A percentile compares a stretch with the other conserved stretches of the same genome.
Evolutionary conservation across 2,888 invertebrate species (phyloP).

Genomic region (Aleiodes leptofemur): DNA sequence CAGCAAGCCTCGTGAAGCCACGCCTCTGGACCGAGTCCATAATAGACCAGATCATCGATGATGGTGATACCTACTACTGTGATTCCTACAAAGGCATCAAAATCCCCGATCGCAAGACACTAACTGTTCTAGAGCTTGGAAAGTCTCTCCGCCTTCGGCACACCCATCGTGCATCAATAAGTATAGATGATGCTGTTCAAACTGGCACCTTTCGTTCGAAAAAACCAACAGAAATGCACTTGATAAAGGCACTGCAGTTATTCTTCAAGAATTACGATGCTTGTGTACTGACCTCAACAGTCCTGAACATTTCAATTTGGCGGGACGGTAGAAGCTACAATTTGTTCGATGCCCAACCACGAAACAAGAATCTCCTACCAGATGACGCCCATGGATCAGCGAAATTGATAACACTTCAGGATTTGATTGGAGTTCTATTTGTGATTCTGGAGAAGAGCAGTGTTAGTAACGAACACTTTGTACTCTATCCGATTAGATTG

Average conservation of each 20-base stretch:
- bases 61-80: conserved; percentile 69
- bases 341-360: conserved; percentile 69
- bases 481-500: conserved; percentile 62
- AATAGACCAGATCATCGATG: conserved; percentile 70
- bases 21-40: conserved; percentile 67
- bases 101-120: conserved; percentile 61
- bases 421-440: conserved; percentile 63
- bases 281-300: conserved; percentile 65
- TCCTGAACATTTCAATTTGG: conserved; percentile 69
- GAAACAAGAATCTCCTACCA: conserved; percentile 59
- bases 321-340: conserved; percentile 60
- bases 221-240: conserved; percentile 64
- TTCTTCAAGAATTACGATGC: conserved; percentile 66
- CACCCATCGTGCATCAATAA: conserved; percentile 60
- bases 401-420: conserved; percentile 65
- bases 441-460: conserved; percentile 69
- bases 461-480: conserved; percentile 67
- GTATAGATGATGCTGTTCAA: conserved; percentile 66
- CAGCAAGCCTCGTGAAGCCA: conserved; percentile 64
- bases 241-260: conserved; percentile 66
- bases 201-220: conserved; percentile 68
- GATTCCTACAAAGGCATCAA: conserved; percentile 64
- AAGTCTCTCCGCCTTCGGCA: conserved; percentile 61
- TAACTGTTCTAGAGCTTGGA: conserved; percentile 64
- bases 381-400: conserved; percentile 57